Evolutionary conservation across 2,888 invertebrate genomes (phyloP), one percentile per base, ranked within the genome.

Genomic region (Vandiemenella viatica): DNA sequence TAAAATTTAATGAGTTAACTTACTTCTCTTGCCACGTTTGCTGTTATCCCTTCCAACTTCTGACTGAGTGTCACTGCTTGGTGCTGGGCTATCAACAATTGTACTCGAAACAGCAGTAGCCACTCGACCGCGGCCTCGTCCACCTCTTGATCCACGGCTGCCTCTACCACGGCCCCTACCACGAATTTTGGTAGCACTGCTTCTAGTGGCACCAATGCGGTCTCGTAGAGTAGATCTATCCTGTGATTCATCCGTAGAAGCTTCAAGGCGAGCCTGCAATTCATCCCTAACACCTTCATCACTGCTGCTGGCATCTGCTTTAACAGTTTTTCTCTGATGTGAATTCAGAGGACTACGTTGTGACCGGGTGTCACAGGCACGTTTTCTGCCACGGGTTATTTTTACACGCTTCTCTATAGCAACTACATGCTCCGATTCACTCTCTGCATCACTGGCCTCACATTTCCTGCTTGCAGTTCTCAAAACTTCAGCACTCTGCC

Each of bases 51-150:
- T 4, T 15, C 40, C 40, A 8, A 21, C 18, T 6, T 49, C 49
- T 8, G 46, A 46, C 8, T 46, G 50, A 15, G 50, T 45, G 21
- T 53, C 53, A 45, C 53, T 46, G 41, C 53, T 44, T 7, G 49
- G 37, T 8, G 46, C 49, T 22, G 51, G 53, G 23, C 51, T 53
- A n/a, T 49, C 50, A 26, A 10, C n/a, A 5, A 19, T 15, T 17
- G 17, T 23, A n/a, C n/a, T 22, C 8, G 46, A 38, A 10, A n/a
- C 32, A 13, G 19, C 5, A 16, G 16, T 13, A n/a, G 17, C 18
- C 5, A 3, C 20, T 43, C 23, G 41, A 8, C 50, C 46, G 37
- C 46, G 41, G 7, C 46, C 50, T 22, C 42, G 45, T n/a, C n/a
- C n/a, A 16, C 50, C 46, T 32, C 32, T 45, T 13, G 15, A n/a